Conservation (phyloP, 1,140 invertebrate species). For the Bombyx mandarina region DNA sequence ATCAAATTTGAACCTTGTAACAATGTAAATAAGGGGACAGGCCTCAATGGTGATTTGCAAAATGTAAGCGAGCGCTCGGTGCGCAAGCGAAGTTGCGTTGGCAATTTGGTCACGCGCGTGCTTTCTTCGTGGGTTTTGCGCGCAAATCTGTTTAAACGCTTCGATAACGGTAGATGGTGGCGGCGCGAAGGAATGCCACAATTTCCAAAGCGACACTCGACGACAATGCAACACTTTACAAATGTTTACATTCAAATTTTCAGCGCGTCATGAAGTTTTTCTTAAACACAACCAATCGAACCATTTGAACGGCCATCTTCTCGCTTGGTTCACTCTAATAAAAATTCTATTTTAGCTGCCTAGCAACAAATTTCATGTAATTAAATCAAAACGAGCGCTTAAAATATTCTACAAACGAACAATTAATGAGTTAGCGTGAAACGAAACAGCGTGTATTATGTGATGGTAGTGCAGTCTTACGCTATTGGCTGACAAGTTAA, state of each 20-base stretch:
- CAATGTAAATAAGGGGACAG: conserved; percentile 21
- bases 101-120: conserved; percentile 53
- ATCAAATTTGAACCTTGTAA: conserved; percentile 32
- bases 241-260: too few relatives aligned
- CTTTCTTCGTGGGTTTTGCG: conserved; percentile 67
- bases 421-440: conserved; percentile 2
- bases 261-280: too few relatives aligned
- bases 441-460: background rate
- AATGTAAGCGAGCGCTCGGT: conserved; percentile 14
- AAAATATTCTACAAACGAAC: background rate
- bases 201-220: too few relatives aligned
- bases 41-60: conserved; percentile 1
- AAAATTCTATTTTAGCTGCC: too few relatives aligned
- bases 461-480: background rate
- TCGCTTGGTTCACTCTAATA: too few relatives aligned
- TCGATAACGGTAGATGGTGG: conserved; percentile 55
- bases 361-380: too few relatives aligned
- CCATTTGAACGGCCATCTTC: too few relatives aligned
- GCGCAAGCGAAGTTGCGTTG: conserved; percentile 38
- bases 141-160: conserved; percentile 55
- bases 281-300: too few relatives aligned
- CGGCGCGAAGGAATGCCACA: background rate
- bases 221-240: too few relatives aligned
- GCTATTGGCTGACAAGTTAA: conserved; percentile 2
- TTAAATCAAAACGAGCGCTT: background rate